Percentiles rank a stretch among this genome's conserved stretches.
These are phyloP conservation scores for Platyscapa corneri DNA, from an alignment of 1,140 invertebrate genomes.

Conservation along the genomic window DNA sequence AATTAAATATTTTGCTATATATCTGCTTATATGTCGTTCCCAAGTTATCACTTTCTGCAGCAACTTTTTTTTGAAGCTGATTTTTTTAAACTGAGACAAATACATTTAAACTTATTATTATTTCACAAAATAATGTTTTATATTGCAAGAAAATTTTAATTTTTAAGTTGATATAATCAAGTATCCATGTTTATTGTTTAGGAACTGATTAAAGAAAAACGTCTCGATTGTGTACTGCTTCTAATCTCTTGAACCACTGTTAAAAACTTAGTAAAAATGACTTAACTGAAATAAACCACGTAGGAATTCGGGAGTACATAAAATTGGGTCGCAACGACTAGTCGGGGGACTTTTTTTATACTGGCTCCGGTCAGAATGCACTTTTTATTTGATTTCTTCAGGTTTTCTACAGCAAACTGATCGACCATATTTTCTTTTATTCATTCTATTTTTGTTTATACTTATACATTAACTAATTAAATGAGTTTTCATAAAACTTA, in stretches of 20 bases:
- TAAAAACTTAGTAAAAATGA: constrained; percentile 40
- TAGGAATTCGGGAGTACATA: constrained; percentile 36
- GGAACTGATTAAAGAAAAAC: background rate
- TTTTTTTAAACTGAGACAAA: background rate
- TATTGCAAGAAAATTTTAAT: constrained; percentile 2
- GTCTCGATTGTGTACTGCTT: background rate
- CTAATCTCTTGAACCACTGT: background rate
- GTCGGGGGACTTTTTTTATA: constrained; percentile 9
- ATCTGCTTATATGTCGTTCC: too few relatives aligned
- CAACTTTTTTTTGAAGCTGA: too few relatives aligned
- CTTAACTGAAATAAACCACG: constrained; percentile 29
- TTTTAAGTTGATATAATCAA: background rate
- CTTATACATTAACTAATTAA: constrained; percentile 1
- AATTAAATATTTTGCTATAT: constrained; percentile 34
- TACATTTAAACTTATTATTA: too few relatives aligned
- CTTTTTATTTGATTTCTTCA: constrained; percentile 45
- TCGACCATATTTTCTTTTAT: background rate
- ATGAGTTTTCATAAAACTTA: too few relatives aligned
- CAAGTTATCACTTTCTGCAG: too few relatives aligned
- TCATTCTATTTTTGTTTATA: background rate
- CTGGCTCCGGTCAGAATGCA: constrained; percentile 26
- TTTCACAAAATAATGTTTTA: too few relatives aligned
- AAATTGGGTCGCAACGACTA: background rate
- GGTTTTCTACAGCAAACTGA: background rate
- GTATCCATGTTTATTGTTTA: background rate